Conservation (phyloP, 2,113 vertebrate genomes). For the Nesoenas mayeri region DNA sequence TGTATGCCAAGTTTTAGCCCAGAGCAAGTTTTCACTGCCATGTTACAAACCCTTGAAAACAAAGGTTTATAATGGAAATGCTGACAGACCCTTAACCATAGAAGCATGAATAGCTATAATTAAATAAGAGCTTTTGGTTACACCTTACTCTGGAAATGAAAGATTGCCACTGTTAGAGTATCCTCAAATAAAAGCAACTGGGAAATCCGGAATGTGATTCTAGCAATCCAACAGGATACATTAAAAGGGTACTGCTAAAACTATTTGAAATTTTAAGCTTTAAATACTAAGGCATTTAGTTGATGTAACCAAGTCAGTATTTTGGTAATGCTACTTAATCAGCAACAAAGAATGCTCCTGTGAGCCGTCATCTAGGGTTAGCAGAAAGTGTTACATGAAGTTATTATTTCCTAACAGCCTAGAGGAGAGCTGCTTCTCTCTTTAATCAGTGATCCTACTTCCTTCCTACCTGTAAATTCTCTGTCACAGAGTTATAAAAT, state of each 20-base stretch:
- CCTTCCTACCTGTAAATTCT: constrained; percentile 70
- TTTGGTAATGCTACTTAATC: constrained; percentile 76
- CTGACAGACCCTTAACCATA: constrained; percentile 74
- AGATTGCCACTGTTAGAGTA: constrained; percentile 66
- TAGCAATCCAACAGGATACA: constrained; percentile 49
- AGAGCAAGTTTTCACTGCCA: constrained; percentile 75
- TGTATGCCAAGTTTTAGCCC: constrained; percentile 70
- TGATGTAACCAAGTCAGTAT: constrained; percentile 74
- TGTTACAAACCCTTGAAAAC: constrained; percentile 72
- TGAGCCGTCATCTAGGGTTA: constrained; percentile 72
- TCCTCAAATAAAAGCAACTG: constrained; percentile 63
- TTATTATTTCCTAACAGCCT: constrained; percentile 77
- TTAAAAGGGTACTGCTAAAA: constrained; percentile 64
- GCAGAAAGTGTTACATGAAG: constrained; percentile 72
- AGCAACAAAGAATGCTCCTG: constrained; percentile 77
- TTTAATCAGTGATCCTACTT: constrained; percentile 74
- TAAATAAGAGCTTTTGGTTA: constrained; percentile 78
- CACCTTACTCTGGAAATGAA: constrained; percentile 67
- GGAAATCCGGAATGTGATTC: constrained; percentile 59
- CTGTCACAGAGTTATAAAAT: constrained; percentile 61
- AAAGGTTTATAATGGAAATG: constrained; percentile 75
- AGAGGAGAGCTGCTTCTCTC: constrained; percentile 68
- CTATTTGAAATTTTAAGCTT: constrained; percentile 71
- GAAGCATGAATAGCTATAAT: constrained; percentile 74
- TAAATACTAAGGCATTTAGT: constrained; percentile 72